Evolutionary conservation across 2,797 vertebrate species (phyloP).

Genomic region (Lindbergichthys nudifrons): DNA sequence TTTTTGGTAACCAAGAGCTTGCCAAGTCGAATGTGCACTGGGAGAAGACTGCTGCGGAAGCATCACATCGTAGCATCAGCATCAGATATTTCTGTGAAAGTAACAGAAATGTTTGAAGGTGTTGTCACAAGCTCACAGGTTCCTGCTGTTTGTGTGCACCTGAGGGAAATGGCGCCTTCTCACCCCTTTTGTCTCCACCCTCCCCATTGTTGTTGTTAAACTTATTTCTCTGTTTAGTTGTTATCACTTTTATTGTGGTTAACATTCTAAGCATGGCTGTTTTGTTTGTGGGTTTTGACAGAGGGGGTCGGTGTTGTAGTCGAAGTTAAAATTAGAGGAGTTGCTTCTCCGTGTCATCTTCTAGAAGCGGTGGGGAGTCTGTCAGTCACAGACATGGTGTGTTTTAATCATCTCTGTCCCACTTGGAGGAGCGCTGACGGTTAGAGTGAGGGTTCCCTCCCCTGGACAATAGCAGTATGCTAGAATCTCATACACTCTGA

Average conservation of each 20-base stretch:
- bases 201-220: constrained; percentile 80
- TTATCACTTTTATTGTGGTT: constrained; percentile 81
- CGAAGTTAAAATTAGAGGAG: constrained; percentile 85
- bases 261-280: constrained; percentile 76
- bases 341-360: constrained; percentile 80
- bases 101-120: constrained; percentile 86
- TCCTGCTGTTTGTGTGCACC: constrained; percentile 81
- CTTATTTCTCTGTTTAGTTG: constrained; percentile 82
- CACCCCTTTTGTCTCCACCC: constrained; percentile 78
- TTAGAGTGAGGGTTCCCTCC: constrained; percentile 85
- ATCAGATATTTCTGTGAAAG: constrained; percentile 85
- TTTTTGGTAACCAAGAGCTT: constrained; percentile 72
- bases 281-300: constrained; percentile 77
- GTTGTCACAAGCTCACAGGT: constrained; percentile 85
- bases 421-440: constrained; percentile 83
- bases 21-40: constrained; percentile 75
- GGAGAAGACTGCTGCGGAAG: constrained; percentile 78
- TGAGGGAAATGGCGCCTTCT: constrained; percentile 80
- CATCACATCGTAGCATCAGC: constrained; percentile 79
- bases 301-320: constrained; percentile 78
- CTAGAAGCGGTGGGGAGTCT: constrained; percentile 81
- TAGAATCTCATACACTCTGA: constrained; percentile 76
- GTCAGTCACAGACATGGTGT: constrained; percentile 83
- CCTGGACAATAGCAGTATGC: constrained; percentile 83
- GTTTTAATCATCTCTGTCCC: constrained; percentile 88